A percentile compares a stretch with the other conserved stretches of the same genome.
These are phyloP conservation scores for Mongoloraphidia duomilia DNA, from an alignment of 2,888 invertebrate species.

Conservation along the genomic window DNA sequence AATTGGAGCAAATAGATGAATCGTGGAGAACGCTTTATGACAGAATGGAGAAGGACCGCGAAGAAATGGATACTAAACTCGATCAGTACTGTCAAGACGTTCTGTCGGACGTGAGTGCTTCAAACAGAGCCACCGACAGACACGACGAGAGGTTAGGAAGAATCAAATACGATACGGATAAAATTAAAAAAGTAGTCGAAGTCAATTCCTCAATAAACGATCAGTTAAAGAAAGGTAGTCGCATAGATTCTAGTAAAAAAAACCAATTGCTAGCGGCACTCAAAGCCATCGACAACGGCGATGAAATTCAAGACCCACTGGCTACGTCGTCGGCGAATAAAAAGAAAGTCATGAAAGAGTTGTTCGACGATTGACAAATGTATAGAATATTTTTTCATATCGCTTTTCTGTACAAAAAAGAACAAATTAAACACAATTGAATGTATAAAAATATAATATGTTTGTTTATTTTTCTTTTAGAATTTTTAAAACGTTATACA, in stretches of 20 bases:
- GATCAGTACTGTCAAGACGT: constrained; percentile 20
- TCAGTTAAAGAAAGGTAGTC: constrained; percentile 2
- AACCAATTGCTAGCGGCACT: constrained; percentile 44
- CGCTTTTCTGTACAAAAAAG: background rate
- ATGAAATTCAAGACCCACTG: constrained; percentile 13
- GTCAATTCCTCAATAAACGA: constrained; percentile 12
- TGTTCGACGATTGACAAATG: background rate
- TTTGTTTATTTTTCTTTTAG: background rate
- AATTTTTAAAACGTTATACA: too few relatives aligned
- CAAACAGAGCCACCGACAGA: constrained; percentile 28
- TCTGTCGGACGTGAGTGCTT: constrained; percentile 20
- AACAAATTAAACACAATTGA: background rate
- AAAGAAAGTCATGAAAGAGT: constrained; percentile 2
- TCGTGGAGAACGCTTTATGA: background rate
- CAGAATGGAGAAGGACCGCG: background rate
- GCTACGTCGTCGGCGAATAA: background rate
- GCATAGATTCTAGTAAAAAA: constrained; percentile 28
- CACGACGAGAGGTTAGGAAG: constrained; percentile 35
- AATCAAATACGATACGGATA: constrained; percentile 33
- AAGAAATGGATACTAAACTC: background rate
- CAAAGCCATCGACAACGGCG: constrained; percentile 44
- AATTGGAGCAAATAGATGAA: background rate
- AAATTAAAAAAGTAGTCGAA: constrained; percentile 34
- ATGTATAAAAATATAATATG: background rate
- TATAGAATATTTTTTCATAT: background rate